phyloP scores from a whole-genome alignment of 2,797 vertebrate genomes.

The Sarcophilus harrisii region DNA sequence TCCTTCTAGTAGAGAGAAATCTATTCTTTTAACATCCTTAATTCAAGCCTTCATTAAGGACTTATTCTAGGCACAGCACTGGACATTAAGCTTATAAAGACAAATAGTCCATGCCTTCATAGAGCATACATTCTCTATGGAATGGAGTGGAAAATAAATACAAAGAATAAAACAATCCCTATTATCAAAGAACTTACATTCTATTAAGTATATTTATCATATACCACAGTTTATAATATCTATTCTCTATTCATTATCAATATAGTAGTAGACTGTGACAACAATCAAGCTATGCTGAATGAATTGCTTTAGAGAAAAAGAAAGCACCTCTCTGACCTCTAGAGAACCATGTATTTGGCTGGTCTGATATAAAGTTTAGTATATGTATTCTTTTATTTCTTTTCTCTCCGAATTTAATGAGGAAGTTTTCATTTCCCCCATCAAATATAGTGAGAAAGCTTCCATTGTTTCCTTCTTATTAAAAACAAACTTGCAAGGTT shows the following conservation, averaged over 20 bases:
- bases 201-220: not conserved
- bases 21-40: not conserved
- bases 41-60: not conserved
- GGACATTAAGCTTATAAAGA: not conserved
- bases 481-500: constrained; percentile 1
- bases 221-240: not conserved
- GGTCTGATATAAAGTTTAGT: not conserved
- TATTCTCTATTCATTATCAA: not conserved
- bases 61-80: not conserved
- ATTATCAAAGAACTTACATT: not conserved
- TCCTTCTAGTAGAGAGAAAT: not conserved
- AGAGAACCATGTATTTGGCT: not conserved
- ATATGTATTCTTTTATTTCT: constrained; percentile 1
- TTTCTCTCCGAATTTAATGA: not conserved
- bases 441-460: not conserved
- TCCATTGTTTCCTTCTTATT: constrained; percentile 28
- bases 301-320: not conserved
- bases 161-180: not conserved
- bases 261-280: not conserved
- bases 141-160: not conserved
- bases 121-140: not conserved
- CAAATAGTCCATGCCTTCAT: not conserved
- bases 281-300: not conserved
- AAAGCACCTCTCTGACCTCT: not conserved
- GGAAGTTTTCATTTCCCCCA: not conserved